Conservation (phyloP, 2,113 vertebrate species). For the Morone saxatilis region DNA sequence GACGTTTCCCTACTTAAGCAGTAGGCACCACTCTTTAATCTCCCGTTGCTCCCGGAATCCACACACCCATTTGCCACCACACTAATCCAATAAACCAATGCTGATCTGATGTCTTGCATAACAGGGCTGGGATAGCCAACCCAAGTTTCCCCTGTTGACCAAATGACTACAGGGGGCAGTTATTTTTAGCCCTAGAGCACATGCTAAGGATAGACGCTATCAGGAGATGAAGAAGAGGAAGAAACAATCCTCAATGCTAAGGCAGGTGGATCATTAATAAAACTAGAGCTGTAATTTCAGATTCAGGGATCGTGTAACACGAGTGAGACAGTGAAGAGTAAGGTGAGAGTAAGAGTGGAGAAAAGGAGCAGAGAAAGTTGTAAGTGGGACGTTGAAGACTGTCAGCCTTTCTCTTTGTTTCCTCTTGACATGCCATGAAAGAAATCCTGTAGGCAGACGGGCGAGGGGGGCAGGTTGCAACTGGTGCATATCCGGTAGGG, state of each 20-base stretch:
- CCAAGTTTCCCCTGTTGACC: conserved; percentile 56
- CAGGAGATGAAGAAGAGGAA: conserved; percentile 27
- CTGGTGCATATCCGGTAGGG: conserved; percentile 45
- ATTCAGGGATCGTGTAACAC: conserved; percentile 50
- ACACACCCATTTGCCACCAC: conserved; percentile 39
- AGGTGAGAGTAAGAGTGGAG: conserved; percentile 37
- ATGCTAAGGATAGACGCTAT: conserved; percentile 52
- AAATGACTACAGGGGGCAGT: conserved; percentile 48
- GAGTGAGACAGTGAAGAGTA: conserved; percentile 54
- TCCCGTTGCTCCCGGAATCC: conserved; percentile 45
- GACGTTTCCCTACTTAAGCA: conserved; percentile 38
- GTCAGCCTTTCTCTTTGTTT: conserved; percentile 63
- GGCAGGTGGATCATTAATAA: conserved; percentile 66
- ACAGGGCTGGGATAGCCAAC: conserved; percentile 60
- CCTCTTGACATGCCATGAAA: conserved; percentile 48
- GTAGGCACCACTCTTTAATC: conserved; percentile 41
- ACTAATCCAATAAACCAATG: conserved; percentile 77
- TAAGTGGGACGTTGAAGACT: conserved; percentile 52
- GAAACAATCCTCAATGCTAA: conserved; percentile 42
- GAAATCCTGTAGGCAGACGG: conserved; percentile 29
- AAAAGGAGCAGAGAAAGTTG: conserved; percentile 46
- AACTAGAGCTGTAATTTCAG: conserved; percentile 65
- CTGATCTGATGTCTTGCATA: conserved; percentile 72
- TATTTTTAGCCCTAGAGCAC: conserved; percentile 79
- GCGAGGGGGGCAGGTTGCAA: conserved; percentile 10